These are phyloP conservation scores for Chaenogobius annularis DNA, from an alignment of 2,113 vertebrate species.

Conservation along the genomic window DNA sequence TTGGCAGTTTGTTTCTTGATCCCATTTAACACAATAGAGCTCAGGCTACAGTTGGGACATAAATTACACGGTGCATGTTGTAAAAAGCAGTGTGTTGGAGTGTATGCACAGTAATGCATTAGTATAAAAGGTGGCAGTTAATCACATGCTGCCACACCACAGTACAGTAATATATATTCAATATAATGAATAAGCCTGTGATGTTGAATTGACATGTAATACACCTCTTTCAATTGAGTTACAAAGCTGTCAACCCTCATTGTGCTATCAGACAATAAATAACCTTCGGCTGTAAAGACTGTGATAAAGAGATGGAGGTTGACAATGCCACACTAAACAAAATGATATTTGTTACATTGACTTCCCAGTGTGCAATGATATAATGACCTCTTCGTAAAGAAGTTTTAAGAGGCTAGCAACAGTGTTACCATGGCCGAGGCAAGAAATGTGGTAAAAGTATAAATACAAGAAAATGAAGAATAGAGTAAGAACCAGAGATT, in stretches of 20 bases:
- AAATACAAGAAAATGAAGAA: conserved; percentile 35
- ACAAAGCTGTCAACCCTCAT: conserved; percentile 34
- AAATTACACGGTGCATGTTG: conserved; percentile 46
- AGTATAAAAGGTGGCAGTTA: conserved; percentile 59
- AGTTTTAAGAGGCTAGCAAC: conserved; percentile 23
- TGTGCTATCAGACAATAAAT: conserved; percentile 50
- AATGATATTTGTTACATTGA: conserved; percentile 46
- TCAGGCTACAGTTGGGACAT: conserved; percentile 12
- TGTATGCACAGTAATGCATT: conserved; percentile 42
- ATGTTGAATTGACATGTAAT: conserved; percentile 53
- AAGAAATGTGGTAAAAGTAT: conserved; percentile 37
- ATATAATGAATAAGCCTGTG: conserved; percentile 42
- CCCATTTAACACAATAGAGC: conserved; percentile 25
- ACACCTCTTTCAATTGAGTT: conserved; percentile 47
- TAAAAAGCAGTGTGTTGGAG: conserved; percentile 49
- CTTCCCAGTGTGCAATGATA: conserved; percentile 45
- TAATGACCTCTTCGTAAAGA: conserved; percentile 51
- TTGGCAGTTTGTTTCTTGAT: conserved; percentile 5
- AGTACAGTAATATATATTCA: conserved; percentile 30
- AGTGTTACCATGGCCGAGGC: conserved; percentile 64
- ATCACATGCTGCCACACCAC: conserved; percentile 41
- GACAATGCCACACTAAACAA: conserved; percentile 31
- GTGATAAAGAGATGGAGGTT: conserved; percentile 43
- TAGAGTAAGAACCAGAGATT: conserved; percentile 50
- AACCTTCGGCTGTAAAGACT: conserved; percentile 24